phyloP scores from a whole-genome alignment of 2,888 invertebrate genomes.

The Stictocephala bisonia region DNA sequence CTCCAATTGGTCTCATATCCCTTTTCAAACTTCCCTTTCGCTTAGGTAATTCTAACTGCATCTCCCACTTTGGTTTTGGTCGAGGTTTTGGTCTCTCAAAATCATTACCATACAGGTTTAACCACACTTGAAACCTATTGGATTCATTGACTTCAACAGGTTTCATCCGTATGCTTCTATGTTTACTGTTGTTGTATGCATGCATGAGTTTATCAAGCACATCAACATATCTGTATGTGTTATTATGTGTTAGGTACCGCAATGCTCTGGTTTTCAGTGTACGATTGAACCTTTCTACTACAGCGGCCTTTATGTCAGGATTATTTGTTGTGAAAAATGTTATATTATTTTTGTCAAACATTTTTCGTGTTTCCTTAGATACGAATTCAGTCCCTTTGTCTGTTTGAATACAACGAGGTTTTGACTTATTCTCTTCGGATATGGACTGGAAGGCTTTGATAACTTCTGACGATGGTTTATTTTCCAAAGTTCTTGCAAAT shows the following conservation, averaged over 20 bases:
- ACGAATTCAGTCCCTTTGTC: slow-evolving; percentile 59
- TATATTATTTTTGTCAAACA: slow-evolving; percentile 52
- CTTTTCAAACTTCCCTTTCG: slow-evolving; percentile 56
- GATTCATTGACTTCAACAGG: slow-evolving; percentile 50
- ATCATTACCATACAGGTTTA: slow-evolving; percentile 40
- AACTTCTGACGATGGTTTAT: slow-evolving; percentile 53
- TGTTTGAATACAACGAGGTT: slow-evolving; percentile 52
- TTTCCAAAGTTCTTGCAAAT: slow-evolving; percentile 54
- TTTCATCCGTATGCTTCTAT: slow-evolving; percentile 53
- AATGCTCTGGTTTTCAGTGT: slow-evolving; percentile 60
- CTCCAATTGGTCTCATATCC: slow-evolving; percentile 55
- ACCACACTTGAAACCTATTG: slow-evolving; percentile 32
- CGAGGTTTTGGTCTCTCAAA: not conserved
- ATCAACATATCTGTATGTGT: slow-evolving; percentile 57
- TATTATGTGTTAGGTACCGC: slow-evolving; percentile 58
- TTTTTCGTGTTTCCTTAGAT: slow-evolving; percentile 45
- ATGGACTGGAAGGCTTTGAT: slow-evolving; percentile 53
- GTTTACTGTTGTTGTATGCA: slow-evolving; percentile 57
- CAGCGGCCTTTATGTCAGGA: slow-evolving; percentile 59
- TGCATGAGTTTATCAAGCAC: slow-evolving; percentile 55
- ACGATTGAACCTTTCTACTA: slow-evolving; percentile 61
- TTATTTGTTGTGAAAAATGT: slow-evolving; percentile 57
- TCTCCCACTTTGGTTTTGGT: slow-evolving; percentile 17
- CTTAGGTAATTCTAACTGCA: slow-evolving; percentile 48
- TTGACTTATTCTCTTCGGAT: slow-evolving; percentile 45